Conservation (phyloP, 2,888 invertebrate genomes). For the Baronia brevicornis region DNA sequence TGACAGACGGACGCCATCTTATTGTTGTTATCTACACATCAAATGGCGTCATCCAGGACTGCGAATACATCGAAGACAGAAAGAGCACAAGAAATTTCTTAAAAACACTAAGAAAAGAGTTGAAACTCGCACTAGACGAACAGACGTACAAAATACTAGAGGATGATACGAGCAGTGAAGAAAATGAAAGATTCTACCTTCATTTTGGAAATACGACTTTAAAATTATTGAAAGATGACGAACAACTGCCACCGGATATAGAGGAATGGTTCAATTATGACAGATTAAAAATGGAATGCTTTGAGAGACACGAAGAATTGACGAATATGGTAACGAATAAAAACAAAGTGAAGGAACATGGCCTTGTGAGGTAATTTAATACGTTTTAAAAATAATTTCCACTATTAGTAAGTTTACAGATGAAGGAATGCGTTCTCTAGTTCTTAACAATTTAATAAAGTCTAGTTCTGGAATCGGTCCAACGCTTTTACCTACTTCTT, state of each 20-base stretch:
- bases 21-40: slow-evolving; percentile 81
- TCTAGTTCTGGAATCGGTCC: too few species aligned
- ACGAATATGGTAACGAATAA: slow-evolving; percentile 52
- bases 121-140: slow-evolving; percentile 61
- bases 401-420: too few species aligned
- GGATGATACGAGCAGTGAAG: slow-evolving; percentile 28
- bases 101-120: slow-evolving; percentile 73
- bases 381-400: slow-evolving; percentile 2
- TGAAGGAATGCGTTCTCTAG: too few species aligned
- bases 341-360: slow-evolving; percentile 41
- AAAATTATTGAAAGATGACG: slow-evolving; percentile 62
- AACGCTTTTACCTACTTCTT: too few species aligned
- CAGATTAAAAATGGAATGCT: slow-evolving; percentile 73
- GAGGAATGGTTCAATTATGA: slow-evolving; percentile 76
- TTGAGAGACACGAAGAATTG: slow-evolving; percentile 53
- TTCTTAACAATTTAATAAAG: too few species aligned
- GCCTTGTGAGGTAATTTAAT: slow-evolving; percentile 48
- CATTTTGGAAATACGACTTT: slow-evolving; percentile 74
- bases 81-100: slow-evolving; percentile 76
- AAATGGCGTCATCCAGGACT: slow-evolving; percentile 77
- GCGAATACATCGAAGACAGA: slow-evolving; percentile 77
- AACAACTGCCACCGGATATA: slow-evolving; percentile 63
- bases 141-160: slow-evolving; percentile 45
- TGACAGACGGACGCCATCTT: slow-evolving; percentile 80
- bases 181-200: slow-evolving; percentile 51